Evolutionary conservation across 1,140 invertebrate genomes (phyloP), one percentile per base, ranked within the genome.

Genomic region (Pectinophora gossypiella): DNA sequence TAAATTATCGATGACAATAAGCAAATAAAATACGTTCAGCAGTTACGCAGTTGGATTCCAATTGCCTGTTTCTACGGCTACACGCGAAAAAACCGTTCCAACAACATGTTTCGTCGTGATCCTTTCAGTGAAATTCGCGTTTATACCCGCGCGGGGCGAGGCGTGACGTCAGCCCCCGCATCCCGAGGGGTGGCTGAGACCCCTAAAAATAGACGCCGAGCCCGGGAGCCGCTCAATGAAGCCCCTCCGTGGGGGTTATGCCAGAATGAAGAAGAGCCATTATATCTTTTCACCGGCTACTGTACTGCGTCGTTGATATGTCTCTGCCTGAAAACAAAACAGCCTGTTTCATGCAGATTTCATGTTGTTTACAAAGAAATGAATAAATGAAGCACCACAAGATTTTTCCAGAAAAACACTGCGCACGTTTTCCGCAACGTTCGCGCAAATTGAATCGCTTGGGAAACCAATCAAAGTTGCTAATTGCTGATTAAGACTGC

Each of bases 201-300:
- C 65, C 68, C 76, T 76, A 72, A 76, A 80, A 82, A 82, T 82
- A 82, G 78, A 72, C 48, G 52, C 44, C 53, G 40, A 45, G 55
- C 64, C 72, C 72, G 72, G 76, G 74, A 68, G 54, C 35, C 66
- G 67, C 71, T 80, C 75, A 80, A 82, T 82, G 74, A 56, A 71
- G 60, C 57, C 52, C 40, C 49, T 44, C 13, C 47, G 48, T 36
- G 44, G 46, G 48, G 46, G 21, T 19, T 36, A 36, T 48, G 42
- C 46, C 48, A 54, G 54, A 60, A 56, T 54, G 57, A 54, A 59
- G 46, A 40, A 43, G 21, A 47, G 43, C 38, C 42, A 54, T 54
- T 43, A 56, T 56, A 45, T 22, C 40, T 27, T 0, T 42, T 27
- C 5, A 5, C 23, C 23, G 23, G 5, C 12, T 6, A 27, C 5